Percentiles rank a stretch among this genome's conserved stretches.
Evolutionary conservation across 2,113 vertebrate genomes (phyloP).

Genomic region (Phaethon lepturus): DNA sequence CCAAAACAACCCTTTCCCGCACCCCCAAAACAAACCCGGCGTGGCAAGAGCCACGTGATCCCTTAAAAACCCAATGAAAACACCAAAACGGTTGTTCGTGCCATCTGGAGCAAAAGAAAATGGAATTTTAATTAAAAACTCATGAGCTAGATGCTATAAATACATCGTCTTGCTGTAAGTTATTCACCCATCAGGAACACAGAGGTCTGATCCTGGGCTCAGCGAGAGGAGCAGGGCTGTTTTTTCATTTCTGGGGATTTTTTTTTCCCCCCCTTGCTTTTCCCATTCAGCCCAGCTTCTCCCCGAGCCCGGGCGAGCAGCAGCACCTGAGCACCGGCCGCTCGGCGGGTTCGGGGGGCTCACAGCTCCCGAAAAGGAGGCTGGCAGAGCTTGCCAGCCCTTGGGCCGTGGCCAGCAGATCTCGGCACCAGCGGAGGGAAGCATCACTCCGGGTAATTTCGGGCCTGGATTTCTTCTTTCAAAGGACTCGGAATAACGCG

Average conservation of each 20-base stretch:
- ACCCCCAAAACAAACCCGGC: not conserved
- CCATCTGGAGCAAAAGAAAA: slow-evolving; percentile 64
- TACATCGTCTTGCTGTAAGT: slow-evolving; percentile 21
- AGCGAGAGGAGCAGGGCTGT: not conserved
- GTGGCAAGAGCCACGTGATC: not conserved
- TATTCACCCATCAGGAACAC: slow-evolving; percentile 35
- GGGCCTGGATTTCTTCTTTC: not conserved
- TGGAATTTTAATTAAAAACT: slow-evolving; percentile 73
- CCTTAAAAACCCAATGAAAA: not conserved
- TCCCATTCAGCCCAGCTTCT: not conserved
- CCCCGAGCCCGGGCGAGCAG: accelerated
- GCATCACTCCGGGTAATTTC: accelerated
- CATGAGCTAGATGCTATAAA: slow-evolving; percentile 62
- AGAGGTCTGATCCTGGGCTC: not conserved
- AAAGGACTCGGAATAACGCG: accelerated
- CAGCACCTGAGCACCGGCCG: accelerated
- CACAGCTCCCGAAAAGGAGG: not conserved
- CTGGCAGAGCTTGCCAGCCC: not conserved
- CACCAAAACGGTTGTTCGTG: not conserved
- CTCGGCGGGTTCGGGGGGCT: accelerated
- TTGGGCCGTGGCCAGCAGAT: not conserved
- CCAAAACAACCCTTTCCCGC: accelerated
- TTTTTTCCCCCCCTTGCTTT: not conserved
- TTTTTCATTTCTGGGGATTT: not conserved
- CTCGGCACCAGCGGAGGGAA: not conserved